phyloP scores from a whole-genome alignment of 2,113 vertebrate species.

The Passer domesticus region DNA sequence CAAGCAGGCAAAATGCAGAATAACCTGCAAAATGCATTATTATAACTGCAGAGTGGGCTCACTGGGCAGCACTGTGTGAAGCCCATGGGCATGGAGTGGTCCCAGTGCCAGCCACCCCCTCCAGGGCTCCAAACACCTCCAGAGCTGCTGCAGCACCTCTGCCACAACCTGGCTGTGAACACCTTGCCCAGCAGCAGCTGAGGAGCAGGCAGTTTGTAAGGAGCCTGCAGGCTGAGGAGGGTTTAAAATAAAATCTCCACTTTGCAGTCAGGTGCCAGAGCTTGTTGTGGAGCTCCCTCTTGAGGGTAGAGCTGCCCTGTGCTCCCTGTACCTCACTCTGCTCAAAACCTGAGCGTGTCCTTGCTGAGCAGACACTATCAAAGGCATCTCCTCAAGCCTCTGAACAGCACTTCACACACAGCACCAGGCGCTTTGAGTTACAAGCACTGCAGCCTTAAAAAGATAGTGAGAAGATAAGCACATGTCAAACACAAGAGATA shows the following conservation, averaged over 20 bases:
- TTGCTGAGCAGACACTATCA: background rate
- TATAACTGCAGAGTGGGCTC: background rate
- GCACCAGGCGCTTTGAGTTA: background rate
- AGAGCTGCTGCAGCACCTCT: background rate
- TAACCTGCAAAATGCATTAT: background rate
- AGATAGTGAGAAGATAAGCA: background rate
- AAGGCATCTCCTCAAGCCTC: background rate
- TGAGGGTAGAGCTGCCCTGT: background rate
- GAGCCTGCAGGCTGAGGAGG: background rate
- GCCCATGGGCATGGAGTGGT: fast-evolving
- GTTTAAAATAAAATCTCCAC: background rate
- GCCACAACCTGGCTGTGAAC: background rate
- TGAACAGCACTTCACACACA: background rate
- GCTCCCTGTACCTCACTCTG: background rate
- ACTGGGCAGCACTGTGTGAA: fast-evolving
- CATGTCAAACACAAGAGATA: background rate
- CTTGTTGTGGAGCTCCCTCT: conserved; percentile 63
- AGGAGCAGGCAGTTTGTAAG: background rate
- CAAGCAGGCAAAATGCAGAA: background rate
- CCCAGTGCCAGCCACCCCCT: background rate
- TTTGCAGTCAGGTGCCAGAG: background rate
- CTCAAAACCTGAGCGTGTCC: background rate
- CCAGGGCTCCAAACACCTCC: background rate
- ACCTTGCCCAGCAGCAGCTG: background rate
- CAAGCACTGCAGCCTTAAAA: background rate